phyloP scores from a whole-genome alignment of 2,113 vertebrate species.

The Thamnophis sirtalis region DNA sequence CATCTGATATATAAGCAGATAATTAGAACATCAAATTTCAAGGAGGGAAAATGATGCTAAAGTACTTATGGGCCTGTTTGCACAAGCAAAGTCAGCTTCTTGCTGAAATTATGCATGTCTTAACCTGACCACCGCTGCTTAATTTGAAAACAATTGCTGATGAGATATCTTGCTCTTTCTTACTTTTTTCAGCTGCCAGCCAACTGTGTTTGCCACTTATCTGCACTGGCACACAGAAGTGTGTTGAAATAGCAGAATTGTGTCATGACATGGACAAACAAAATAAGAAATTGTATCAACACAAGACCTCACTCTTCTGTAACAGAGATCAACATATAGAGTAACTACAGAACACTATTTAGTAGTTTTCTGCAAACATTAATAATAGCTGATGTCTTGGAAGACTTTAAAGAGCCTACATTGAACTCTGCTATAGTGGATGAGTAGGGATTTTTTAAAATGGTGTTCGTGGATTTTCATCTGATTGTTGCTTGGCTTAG shows the following conservation, averaged over 20 bases:
- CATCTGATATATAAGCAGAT: background rate
- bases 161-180: constrained; percentile 14
- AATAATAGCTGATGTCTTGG: background rate
- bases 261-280: constrained; percentile 1
- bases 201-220: constrained; percentile 70
- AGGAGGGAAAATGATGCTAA: background rate
- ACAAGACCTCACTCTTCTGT: background rate
- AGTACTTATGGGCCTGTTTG: background rate
- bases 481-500: background rate
- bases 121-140: background rate
- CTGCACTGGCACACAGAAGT: constrained; percentile 77
- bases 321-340: background rate
- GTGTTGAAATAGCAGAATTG: constrained; percentile 68
- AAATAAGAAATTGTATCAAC: background rate
- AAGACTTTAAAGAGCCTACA: background rate
- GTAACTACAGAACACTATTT: background rate
- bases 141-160: constrained; percentile 5
- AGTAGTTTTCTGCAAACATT: background rate
- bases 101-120: background rate
- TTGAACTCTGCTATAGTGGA: background rate
- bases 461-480: background rate
- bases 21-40: background rate
- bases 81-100: background rate
- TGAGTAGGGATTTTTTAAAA: background rate
- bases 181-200: constrained; percentile 73